phyloP scores from a whole-genome alignment of 2,888 invertebrate genomes.

The Auanema sp. region DNA sequence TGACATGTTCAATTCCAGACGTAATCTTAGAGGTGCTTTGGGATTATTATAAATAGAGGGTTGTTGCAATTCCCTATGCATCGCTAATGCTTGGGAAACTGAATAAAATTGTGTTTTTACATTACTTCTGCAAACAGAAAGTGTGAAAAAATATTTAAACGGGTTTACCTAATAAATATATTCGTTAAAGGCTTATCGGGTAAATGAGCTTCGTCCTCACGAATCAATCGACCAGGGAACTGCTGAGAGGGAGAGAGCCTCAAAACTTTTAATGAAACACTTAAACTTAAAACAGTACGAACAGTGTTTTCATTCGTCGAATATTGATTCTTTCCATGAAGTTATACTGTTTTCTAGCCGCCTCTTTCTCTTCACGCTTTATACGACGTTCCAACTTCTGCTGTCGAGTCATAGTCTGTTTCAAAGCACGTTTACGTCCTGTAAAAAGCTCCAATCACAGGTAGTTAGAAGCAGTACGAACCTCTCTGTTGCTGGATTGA shows the following conservation, averaged over 20 bases:
- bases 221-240: conserved; percentile 51
- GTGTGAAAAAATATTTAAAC: too few species aligned
- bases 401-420: conserved; percentile 50
- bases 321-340: conserved; percentile 62
- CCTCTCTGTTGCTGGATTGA: background rate
- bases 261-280: conserved; percentile 7
- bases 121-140: conserved; percentile 21
- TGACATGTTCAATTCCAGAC: conserved; percentile 81
- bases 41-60: conserved; percentile 81
- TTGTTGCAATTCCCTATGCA: conserved; percentile 80
- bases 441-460: background rate
- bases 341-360: conserved; percentile 58
- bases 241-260: conserved; percentile 59
- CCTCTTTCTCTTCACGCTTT: conserved; percentile 59
- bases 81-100: conserved; percentile 77
- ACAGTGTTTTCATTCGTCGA: conserved; percentile 55
- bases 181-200: conserved; percentile 50
- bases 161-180: conserved; percentile 44
- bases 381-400: conserved; percentile 53
- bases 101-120: conserved; percentile 72
- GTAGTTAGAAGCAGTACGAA: background rate
- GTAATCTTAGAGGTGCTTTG: conserved; percentile 74
- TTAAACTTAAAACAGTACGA: conserved; percentile 15
- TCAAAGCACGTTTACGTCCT: conserved; percentile 57
- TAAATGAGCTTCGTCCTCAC: conserved; percentile 50